Base-by-base conservation (phyloP, 2,888 invertebrate species). In the Caenorhabditis angaria region DNA sequence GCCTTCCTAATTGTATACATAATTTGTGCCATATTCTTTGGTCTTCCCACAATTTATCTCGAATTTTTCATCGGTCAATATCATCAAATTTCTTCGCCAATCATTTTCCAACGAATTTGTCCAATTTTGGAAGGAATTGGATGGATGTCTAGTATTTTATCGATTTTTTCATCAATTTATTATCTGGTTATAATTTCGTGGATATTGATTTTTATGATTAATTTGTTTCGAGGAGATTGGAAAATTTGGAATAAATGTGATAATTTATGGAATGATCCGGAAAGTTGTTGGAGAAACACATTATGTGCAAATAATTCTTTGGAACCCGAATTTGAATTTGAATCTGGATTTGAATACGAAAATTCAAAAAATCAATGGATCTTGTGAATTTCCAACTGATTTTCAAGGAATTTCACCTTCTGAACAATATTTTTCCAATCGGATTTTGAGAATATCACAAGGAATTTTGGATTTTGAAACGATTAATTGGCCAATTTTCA, bases 81-180 rank as follows among this genome's bases (percentile, higher is more conserved):
- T 41, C 28, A 53, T 18, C 28, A 55, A 18, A 35, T 27, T 18
- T 62, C 63, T 14, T 63, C 68, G 20, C 68, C 68, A n/a, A 41
- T 59, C 27, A 8, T 59, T 1, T 68, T 63, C 35, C 41, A 60
- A 48, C 20, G 68, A 54, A 59, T 63, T 14, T 58, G 58, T 63
- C 63, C 68, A 22, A 54, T 63, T 22, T 20, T 63, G 20, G 61
- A 68, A 48, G 65, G 65, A 47, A 93, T 94, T 82, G 96, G 95
- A 70, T 90, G 96, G 83, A 94, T 94, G 70, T 94, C 94, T 88
- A 94, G 95, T 77, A 92, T 95, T 88, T 93, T 95, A 88, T 95
- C 95, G 80, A 94, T 95, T 90, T 90, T 61, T 27, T 69, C 82
- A n/a, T 71, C 76, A 3, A 63, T 85, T 59, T 85, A 81, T 72